A percentile compares a stretch with the other conserved stretches of the same genome.
phyloP scores from a whole-genome alignment of 1,140 invertebrate genomes.

The Caerostris darwini region DNA sequence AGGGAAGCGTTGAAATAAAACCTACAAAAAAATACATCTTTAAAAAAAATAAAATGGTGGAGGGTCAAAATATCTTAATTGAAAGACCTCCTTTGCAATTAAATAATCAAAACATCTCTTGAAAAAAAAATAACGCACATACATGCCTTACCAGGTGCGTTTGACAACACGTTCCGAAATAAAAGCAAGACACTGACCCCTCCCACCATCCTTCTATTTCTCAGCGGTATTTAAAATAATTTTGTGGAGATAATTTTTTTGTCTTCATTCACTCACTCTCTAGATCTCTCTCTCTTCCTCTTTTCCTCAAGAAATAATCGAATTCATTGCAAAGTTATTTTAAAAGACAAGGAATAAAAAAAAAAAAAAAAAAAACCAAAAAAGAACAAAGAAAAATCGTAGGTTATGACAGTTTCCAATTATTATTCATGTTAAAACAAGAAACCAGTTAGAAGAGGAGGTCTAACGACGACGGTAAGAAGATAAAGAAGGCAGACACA shows the following conservation, averaged over 20 bases:
- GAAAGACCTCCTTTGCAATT: constrained; percentile 45
- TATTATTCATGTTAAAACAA: constrained; percentile 71
- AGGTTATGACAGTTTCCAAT: constrained; percentile 70
- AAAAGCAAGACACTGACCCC: constrained; percentile 27
- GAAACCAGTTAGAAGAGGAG: constrained; percentile 38
- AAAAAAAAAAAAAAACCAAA: too few relatives aligned
- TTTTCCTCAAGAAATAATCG: constrained; percentile 49
- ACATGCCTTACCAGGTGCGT: constrained; percentile 22
- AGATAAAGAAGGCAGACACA: constrained; percentile 12
- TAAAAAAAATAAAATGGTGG: background rate
- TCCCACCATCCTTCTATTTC: too few relatives aligned
- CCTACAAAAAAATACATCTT: too few relatives aligned
- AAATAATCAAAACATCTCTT: constrained; percentile 39
- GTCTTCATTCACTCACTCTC: background rate
- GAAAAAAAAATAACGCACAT: background rate
- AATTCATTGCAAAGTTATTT: constrained; percentile 72
- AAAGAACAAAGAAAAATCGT: background rate
- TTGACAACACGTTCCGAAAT: constrained; percentile 18
- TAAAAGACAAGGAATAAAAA: background rate
- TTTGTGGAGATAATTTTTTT: constrained; percentile 18
- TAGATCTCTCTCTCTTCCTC: background rate
- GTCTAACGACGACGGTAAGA: background rate
- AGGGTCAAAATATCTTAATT: constrained; percentile 41
- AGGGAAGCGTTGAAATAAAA: too few relatives aligned
- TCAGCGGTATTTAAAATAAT: constrained; percentile 66